Evolutionary conservation across 2,888 invertebrate species (phyloP), one percentile per base, ranked within the genome.

Genomic region (Nephrotoma guestfalica): DNA sequence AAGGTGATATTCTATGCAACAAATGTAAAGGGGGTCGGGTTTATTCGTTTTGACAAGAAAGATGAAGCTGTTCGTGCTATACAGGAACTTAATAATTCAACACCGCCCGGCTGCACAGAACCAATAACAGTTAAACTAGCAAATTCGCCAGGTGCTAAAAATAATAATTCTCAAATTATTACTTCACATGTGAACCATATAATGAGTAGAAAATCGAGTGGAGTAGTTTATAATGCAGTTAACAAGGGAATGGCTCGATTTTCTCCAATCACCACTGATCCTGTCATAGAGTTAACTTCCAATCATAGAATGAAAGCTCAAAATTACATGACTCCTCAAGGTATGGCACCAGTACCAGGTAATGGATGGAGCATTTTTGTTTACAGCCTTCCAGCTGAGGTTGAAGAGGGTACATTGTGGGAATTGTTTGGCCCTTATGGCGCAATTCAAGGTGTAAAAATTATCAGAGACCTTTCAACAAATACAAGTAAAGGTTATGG

Each of bases 401-500:
- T 98, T 6, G 98, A 98, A 92, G 98, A 98, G 92, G 97, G 97
- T 91, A 96, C 97, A 86, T 94, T 98, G 88, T 98, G 98, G 98
- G 98, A 98, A 92, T 93, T 98, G 88, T 99, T 98, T 92, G 98
- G 98, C 6, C 91, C 91, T n/a, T 91, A 91, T 87, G 91, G 91
- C 85, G 91, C 91, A 86, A 91, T 91, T 87, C 97, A 98, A 93
- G 97, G 96, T 92, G 98, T 99, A 89, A 98, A 98, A 94, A 98
- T 98, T 90, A 97, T 98, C 90, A 96, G 98, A 91, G 98, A 98
- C 94, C 95, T 96, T 89, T 95, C 97, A 89, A 97, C 98, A 89
- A 97, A 97, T 93, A 98, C 98, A 92, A 98, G 98, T 93, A 98
- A 98, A 93, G 99, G 99, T 88, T 99, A 98, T 91, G 99, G 98